phyloP scores from a whole-genome alignment of 2,888 invertebrate genomes.

The Anthrax anthrax region DNA sequence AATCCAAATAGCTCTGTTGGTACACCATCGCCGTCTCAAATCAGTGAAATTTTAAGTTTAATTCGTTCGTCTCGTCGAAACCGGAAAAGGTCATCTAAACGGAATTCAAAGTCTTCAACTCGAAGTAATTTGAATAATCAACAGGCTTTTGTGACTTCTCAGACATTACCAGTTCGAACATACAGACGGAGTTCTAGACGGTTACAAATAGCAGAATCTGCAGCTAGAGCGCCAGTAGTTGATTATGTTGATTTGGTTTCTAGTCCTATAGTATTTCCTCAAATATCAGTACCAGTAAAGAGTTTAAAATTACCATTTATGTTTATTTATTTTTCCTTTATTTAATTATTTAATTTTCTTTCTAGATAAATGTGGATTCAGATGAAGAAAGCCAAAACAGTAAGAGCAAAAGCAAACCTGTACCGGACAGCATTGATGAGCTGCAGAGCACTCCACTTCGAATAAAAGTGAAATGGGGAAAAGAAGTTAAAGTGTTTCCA shows the following conservation, averaged over 20 bases:
- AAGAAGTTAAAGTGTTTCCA: conserved; percentile 20
- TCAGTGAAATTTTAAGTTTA: background rate
- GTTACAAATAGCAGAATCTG: conserved; percentile 15
- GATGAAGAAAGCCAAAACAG: too few species aligned
- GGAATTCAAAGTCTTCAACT: background rate
- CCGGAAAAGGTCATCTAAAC: background rate
- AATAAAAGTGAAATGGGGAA: conserved; percentile 21
- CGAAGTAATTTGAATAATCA: background rate
- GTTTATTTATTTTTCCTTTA: background rate
- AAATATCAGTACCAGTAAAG: background rate
- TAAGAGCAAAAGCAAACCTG: background rate
- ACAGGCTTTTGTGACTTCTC: too few species aligned
- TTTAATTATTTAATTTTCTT: background rate
- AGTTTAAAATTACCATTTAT: background rate
- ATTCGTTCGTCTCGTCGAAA: background rate
- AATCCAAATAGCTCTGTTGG: too few species aligned
- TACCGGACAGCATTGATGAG: conserved; percentile 11
- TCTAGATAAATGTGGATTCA: conserved; percentile 3
- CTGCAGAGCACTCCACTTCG: conserved; percentile 22
- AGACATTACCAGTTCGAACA: conserved; percentile 3
- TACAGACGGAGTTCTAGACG: conserved; percentile 7
- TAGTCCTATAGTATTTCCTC: conserved; percentile 11
- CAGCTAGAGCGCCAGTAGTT: conserved; percentile 17
- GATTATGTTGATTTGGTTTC: conserved; percentile 22
- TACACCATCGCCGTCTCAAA: too few species aligned